Percentiles rank a stretch among this genome's conserved stretches.
Evolutionary conservation across 2,113 vertebrate genomes (phyloP).

Genomic region (Tachuris rubrigastra): DNA sequence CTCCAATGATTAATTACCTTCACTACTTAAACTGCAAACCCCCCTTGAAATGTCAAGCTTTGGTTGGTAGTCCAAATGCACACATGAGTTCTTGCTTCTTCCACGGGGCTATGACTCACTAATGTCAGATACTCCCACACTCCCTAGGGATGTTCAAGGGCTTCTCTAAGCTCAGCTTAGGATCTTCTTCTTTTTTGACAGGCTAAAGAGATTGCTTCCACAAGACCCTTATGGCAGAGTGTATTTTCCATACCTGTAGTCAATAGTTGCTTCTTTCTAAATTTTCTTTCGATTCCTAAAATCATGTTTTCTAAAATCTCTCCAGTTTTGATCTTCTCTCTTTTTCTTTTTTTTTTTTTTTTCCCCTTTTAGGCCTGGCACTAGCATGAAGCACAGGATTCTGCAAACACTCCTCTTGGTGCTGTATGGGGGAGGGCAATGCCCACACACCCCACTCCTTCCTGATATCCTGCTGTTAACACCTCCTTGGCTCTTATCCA

Average conservation of each 20-base stretch:
- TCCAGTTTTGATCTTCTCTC: not conserved
- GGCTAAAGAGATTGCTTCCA: not conserved
- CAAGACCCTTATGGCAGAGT: not conserved
- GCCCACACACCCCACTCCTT: not conserved
- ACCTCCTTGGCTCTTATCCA: not conserved
- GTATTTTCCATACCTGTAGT: not conserved
- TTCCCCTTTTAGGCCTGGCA: not conserved
- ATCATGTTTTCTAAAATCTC: not conserved
- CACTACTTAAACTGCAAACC: not conserved
- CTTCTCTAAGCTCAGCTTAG: not conserved
- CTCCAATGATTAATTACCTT: slow-evolving; percentile 9
- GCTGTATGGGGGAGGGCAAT: not conserved
- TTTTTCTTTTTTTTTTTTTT: not conserved
- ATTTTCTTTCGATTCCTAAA: not conserved
- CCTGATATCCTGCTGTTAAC: not conserved
- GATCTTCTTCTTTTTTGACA: not conserved
- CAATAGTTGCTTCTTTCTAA: not conserved
- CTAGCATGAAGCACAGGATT: not conserved
- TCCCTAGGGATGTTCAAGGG: not conserved
- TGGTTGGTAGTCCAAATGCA: not conserved
- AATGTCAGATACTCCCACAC: not conserved
- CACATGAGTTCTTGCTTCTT: not conserved
- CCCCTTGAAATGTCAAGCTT: not conserved
- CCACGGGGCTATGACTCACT: not conserved
- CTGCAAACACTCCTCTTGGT: not conserved